phyloP scores from a whole-genome alignment of 1,140 invertebrate genomes.

The Babylonia areolata region DNA sequence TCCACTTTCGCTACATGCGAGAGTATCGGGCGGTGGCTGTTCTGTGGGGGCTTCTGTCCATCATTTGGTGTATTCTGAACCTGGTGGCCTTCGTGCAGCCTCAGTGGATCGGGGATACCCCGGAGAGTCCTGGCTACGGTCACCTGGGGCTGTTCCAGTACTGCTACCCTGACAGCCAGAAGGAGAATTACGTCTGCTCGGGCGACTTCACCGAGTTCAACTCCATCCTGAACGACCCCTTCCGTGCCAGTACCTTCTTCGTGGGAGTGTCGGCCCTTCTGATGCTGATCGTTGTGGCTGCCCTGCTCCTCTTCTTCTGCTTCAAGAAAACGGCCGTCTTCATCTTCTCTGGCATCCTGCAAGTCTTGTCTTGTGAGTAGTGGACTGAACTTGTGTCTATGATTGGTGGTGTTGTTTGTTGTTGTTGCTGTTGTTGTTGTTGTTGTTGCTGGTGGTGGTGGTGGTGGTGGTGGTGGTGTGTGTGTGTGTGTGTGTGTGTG shows the following conservation, averaged over 20 bases:
- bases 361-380: slow-evolving; percentile 62
- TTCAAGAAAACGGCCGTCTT: slow-evolving; percentile 96
- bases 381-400: no score
- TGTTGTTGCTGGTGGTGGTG: no score
- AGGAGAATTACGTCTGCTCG: slow-evolving; percentile 79
- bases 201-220: slow-evolving; percentile 89
- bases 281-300: slow-evolving; percentile 87
- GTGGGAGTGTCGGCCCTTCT: slow-evolving; percentile 90
- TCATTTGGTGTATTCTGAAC: slow-evolving; percentile 97
- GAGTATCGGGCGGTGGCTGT: slow-evolving; percentile 91
- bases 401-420: no score
- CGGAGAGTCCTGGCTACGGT: slow-evolving; percentile 89
- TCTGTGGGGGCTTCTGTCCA: slow-evolving; percentile 95
- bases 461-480: neutral
- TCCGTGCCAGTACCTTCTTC: slow-evolving; percentile 89
- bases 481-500: slow-evolving; percentile 3
- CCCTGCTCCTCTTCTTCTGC: slow-evolving; percentile 93
- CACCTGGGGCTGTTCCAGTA: slow-evolving; percentile 93
- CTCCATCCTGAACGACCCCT: slow-evolving; percentile 87
- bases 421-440: no score
- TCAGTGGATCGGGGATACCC: slow-evolving; percentile 90
- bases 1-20: slow-evolving; percentile 65
- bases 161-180: slow-evolving; percentile 78
- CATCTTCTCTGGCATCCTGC: slow-evolving; percentile 85
- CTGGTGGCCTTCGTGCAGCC: slow-evolving; percentile 98